A percentile compares a stretch with the other conserved stretches of the same genome.
Conservation (phyloP, 2,113 vertebrate species). For the Cichladusa arquata region DNA sequence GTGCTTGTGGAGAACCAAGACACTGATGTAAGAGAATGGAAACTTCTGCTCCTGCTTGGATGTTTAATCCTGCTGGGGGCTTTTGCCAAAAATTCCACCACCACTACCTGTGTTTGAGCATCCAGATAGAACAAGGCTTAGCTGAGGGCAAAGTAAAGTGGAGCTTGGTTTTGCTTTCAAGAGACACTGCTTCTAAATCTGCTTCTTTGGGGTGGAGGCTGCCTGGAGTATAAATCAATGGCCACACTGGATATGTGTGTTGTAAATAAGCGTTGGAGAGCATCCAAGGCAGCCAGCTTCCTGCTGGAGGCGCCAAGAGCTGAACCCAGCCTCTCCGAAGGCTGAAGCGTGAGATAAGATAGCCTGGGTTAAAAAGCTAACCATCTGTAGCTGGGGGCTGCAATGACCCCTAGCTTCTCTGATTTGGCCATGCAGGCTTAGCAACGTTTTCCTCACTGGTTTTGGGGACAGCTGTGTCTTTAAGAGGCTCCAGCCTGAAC, state of each 20-base stretch:
- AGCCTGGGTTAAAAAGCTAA: slow-evolving; percentile 42
- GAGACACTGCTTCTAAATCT: slow-evolving; percentile 41
- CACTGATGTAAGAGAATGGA: not conserved
- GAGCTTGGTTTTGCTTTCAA: not conserved
- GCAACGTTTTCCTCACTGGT: not conserved
- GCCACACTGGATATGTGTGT: not conserved
- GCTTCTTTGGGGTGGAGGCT: not conserved
- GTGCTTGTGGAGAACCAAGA: not conserved
- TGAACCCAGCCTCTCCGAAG: slow-evolving; percentile 10
- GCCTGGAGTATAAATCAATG: slow-evolving; percentile 45
- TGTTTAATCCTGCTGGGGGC: not conserved
- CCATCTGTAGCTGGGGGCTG: slow-evolving; percentile 7
- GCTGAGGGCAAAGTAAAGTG: not conserved
- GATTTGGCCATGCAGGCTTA: not conserved
- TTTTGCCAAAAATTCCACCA: not conserved
- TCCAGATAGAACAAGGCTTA: not conserved
- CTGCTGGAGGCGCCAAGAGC: slow-evolving; percentile 24
- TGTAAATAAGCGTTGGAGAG: slow-evolving; percentile 44
- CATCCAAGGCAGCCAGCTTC: slow-evolving; percentile 53
- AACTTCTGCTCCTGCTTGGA: not conserved
- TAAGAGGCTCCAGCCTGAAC: not conserved
- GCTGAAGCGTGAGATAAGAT: slow-evolving; percentile 30
- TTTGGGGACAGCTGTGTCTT: not conserved
- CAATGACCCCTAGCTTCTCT: not conserved
- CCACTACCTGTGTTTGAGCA: not conserved